Conservation (phyloP, 1,140 invertebrate genomes). For the Pomacea maculata region DNA sequence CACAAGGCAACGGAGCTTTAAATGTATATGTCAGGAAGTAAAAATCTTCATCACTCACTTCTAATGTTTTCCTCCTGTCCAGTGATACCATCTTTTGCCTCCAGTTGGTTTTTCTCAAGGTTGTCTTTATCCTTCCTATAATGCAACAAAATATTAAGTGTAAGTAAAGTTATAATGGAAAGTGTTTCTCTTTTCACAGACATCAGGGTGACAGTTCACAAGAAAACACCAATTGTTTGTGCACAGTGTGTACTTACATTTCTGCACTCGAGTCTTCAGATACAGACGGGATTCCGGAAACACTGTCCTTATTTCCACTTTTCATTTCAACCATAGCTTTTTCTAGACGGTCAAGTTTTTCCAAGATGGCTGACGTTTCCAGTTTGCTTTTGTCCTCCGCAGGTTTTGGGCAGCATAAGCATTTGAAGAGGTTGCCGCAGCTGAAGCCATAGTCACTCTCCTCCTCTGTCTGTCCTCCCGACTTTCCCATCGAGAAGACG, state of each 20-base stretch:
- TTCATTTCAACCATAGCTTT: conserved; percentile 11
- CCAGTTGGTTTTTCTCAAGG: no score
- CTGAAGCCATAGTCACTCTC: conserved; percentile 56
- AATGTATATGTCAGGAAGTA: no score
- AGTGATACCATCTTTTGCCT: no score
- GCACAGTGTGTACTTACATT: conserved; percentile 2
- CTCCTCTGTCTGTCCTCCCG: conserved; percentile 1
- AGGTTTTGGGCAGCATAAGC: conserved; percentile 52
- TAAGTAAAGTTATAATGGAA: no score
- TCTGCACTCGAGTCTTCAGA: conserved; percentile 24
- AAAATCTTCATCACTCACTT: no score
- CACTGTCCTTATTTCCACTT: conserved; percentile 1
- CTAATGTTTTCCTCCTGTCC: no score
- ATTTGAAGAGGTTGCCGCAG: conserved; percentile 55
- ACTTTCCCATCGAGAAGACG: conserved; percentile 17
- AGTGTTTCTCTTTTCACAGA: no score
- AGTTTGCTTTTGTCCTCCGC: conserved; percentile 25
- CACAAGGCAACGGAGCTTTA: no score
- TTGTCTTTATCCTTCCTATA: no score
- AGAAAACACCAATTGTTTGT: not conserved
- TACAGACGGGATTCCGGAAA: not conserved
- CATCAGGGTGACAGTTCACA: no score
- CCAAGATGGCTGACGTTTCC: conserved; percentile 44
- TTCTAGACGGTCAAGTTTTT: conserved; percentile 47
- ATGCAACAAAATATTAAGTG: no score